These are phyloP conservation scores for Atta texana DNA, from an alignment of 1,140 invertebrate genomes.

Conservation along the genomic window DNA sequence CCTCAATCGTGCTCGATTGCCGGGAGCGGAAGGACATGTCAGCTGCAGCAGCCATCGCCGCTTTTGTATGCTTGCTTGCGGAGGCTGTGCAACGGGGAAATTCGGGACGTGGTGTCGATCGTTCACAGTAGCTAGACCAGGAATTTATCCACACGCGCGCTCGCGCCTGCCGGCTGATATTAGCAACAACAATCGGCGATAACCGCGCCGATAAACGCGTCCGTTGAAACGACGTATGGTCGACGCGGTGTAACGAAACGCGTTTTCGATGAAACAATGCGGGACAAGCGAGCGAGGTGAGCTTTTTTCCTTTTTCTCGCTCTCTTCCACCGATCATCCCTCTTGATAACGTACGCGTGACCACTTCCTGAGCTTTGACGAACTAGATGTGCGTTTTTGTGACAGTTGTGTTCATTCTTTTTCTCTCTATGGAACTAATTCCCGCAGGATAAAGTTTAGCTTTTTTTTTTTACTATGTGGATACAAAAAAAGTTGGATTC, in stretches of 20 bases:
- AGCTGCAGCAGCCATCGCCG: constrained; percentile 61
- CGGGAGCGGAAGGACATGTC: constrained; percentile 45
- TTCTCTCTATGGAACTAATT: not conserved
- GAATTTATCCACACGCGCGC: constrained; percentile 59
- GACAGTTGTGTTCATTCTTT: not conserved
- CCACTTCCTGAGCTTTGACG: not conserved
- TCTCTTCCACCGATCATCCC: not conserved
- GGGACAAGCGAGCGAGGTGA: not conserved
- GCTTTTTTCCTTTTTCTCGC: constrained; percentile 10
- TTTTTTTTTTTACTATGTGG: not conserved
- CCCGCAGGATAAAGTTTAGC: not conserved
- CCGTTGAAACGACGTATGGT: constrained; percentile 49
- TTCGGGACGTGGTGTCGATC: constrained; percentile 60
- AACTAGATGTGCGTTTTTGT: not conserved
- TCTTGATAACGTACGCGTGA: constrained; percentile 23
- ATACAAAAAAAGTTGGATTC: not conserved
- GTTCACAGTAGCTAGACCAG: constrained; percentile 17
- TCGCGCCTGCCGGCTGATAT: constrained; percentile 48
- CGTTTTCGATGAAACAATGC: constrained; percentile 55
- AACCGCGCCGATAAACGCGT: constrained; percentile 61
- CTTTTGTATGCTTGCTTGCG: constrained; percentile 57
- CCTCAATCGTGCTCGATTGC: constrained; percentile 31
- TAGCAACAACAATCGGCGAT: constrained; percentile 65
- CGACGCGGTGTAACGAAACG: constrained; percentile 61
- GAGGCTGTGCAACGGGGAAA: constrained; percentile 59